Evolutionary conservation across 2,888 invertebrate species (phyloP).

Genomic region (Diadegma fenestrale): DNA sequence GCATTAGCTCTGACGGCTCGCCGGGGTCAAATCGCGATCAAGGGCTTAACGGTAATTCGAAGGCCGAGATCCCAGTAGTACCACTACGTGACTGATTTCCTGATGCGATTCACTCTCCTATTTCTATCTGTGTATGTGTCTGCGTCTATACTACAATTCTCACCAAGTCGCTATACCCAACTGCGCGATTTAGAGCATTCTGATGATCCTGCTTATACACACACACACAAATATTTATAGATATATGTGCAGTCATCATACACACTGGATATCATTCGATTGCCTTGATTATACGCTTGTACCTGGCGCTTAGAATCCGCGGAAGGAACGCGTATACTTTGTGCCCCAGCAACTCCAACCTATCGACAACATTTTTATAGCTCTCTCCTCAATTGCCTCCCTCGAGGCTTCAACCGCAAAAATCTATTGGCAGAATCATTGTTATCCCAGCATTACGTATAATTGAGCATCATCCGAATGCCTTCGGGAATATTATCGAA

Average conservation of each 20-base stretch:
- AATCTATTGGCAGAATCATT: constrained; percentile 48
- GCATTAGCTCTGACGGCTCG: constrained; percentile 67
- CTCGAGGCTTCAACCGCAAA: constrained; percentile 31
- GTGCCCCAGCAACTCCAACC: constrained; percentile 4
- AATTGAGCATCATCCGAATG: constrained; percentile 10
- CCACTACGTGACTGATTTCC: constrained; percentile 77
- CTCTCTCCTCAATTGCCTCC: constrained; percentile 37
- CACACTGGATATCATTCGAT: constrained; percentile 62
- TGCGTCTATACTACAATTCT: background rate
- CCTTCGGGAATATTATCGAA: constrained; percentile 13
- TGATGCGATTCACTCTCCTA: constrained; percentile 73
- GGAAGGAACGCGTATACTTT: constrained; percentile 17
- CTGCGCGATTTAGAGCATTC: constrained; percentile 40
- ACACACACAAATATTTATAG: background rate
- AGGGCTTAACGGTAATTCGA: constrained; percentile 83
- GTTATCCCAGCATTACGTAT: constrained; percentile 28
- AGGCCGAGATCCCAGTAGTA: constrained; percentile 76
- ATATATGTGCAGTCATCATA: constrained; percentile 19
- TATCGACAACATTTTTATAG: constrained; percentile 21
- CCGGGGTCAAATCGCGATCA: constrained; percentile 83
- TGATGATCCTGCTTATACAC: constrained; percentile 26
- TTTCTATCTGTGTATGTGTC: constrained; percentile 31
- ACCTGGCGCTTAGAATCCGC: constrained; percentile 36
- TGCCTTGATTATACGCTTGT: constrained; percentile 57
- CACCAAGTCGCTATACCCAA: constrained; percentile 26